Percentiles rank a stretch among this genome's conserved stretches.
These are phyloP conservation scores for Pimephales promelas DNA, from an alignment of 2,113 vertebrate species.

Conservation along the genomic window DNA sequence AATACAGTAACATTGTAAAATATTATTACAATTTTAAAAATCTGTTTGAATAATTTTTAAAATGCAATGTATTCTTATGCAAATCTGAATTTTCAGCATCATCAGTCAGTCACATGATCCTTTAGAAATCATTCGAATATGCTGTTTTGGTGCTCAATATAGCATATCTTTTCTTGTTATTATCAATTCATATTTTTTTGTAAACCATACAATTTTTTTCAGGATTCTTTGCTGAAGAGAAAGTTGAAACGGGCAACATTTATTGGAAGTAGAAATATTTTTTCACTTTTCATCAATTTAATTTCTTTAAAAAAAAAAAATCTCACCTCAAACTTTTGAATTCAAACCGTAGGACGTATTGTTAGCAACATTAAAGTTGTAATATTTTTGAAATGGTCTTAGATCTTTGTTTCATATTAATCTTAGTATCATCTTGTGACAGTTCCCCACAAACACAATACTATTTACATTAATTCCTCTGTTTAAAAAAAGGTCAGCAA, in stretches of 20 bases:
- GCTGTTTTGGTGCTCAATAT: background rate
- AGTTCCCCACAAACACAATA: background rate
- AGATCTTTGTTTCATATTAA: no score
- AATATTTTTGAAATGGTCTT: background rate
- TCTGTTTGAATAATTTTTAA: background rate
- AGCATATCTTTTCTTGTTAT: background rate
- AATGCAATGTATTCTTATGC: background rate
- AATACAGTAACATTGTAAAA: background rate
- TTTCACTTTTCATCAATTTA: background rate
- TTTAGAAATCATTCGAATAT: background rate
- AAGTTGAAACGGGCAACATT: background rate
- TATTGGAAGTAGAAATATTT: background rate
- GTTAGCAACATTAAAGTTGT: no score
- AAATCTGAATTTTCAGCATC: background rate
- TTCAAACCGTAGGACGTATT: no score
- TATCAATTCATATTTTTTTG: background rate
- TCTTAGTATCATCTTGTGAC: background rate
- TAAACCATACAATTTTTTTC: background rate
- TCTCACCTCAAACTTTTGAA: no score
- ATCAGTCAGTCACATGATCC: background rate
- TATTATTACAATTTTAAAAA: background rate
- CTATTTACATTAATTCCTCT: background rate
- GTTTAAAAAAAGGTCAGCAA: background rate
- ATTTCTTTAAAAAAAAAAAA: background rate
- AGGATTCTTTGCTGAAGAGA: background rate